These are phyloP conservation scores for Macrosteles quadrilineatus DNA, from an alignment of 1,140 invertebrate genomes.

Conservation along the genomic window DNA sequence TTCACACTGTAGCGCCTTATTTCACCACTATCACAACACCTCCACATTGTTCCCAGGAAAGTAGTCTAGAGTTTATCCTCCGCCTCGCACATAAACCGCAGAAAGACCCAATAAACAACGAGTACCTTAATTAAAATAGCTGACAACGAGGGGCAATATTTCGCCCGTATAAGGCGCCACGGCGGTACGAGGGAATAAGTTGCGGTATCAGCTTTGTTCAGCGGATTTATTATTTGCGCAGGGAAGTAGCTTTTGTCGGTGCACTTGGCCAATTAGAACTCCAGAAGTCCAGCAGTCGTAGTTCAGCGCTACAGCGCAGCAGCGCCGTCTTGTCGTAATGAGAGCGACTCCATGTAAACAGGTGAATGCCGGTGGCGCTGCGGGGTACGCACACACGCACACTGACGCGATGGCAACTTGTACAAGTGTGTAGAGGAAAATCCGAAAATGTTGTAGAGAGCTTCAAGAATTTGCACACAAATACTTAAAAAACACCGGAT, in stretches of 20 bases:
- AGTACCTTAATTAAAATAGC: slow-evolving; percentile 16
- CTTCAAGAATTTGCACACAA: no score
- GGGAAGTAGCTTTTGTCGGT: slow-evolving; percentile 14
- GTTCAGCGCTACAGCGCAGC: neutral
- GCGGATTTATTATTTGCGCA: neutral
- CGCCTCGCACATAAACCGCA: no score
- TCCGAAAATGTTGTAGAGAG: no score
- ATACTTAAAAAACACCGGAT: no score
- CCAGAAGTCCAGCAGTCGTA: neutral
- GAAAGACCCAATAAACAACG: neutral
- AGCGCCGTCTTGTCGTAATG: neutral
- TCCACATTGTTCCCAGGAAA: no score
- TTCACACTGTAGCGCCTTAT: no score
- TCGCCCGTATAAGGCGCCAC: neutral
- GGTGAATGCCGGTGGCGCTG: neutral
- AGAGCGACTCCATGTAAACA: slow-evolving; percentile 2
- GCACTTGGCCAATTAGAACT: slow-evolving; percentile 5
- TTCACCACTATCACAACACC: no score
- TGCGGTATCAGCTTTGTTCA: slow-evolving; percentile 6
- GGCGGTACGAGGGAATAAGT: neutral
- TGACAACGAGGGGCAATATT: slow-evolving; percentile 9
- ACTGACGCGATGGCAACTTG: no score
- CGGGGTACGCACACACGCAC: no score
- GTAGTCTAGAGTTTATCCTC: no score
- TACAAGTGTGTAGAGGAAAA: no score